Conservation (phyloP, 2,113 vertebrate genomes). For the Apteryx owenii region DNA sequence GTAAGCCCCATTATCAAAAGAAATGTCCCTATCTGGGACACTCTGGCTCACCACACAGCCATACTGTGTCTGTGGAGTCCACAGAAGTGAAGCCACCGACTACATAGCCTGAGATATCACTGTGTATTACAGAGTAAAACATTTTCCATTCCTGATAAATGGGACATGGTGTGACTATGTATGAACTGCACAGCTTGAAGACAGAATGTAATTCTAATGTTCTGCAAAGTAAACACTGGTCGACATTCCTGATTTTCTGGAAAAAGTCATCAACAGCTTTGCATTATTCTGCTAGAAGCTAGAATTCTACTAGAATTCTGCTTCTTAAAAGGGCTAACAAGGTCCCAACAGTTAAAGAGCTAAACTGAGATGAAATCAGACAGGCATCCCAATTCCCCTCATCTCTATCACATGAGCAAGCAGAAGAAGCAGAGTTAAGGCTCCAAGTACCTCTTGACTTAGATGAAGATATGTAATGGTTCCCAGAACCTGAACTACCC, state of each 20-base stretch:
- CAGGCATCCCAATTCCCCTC: not conserved
- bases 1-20: not conserved
- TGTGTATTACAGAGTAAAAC: not conserved
- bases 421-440: not conserved
- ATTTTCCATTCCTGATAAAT: not conserved
- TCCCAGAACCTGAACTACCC: not conserved
- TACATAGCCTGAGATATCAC: not conserved
- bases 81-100: not conserved
- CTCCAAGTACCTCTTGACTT: not conserved
- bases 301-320: not conserved
- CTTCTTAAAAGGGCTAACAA: not conserved
- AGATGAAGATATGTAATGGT: not conserved
- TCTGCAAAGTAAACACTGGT: not conserved
- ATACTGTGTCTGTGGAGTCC: not conserved
- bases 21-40: not conserved
- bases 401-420: not conserved
- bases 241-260: not conserved
- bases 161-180: fast-evolving
- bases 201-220: not conserved
- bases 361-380: not conserved
- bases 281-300: not conserved
- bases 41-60: not conserved
- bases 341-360: not conserved
- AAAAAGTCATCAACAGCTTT: not conserved
- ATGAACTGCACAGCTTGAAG: not conserved